Base-by-base conservation (phyloP, 2,888 invertebrate genomes). In the Prosapia bicincta region DNA sequence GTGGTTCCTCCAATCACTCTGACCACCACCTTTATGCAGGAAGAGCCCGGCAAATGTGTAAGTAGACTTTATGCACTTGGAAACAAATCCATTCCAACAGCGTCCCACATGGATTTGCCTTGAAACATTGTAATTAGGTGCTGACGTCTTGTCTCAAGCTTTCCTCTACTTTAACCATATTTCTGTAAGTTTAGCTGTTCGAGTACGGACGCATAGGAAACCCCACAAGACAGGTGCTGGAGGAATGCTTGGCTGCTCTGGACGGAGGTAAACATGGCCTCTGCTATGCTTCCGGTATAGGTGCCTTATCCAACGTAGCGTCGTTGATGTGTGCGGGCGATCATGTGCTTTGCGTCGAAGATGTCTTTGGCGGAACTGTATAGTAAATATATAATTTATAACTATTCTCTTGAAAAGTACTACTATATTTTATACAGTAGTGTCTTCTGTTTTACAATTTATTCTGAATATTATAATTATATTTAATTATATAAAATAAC, bases 181-280 rank as follows among this genome's bases (percentile, higher is more conserved):
- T 28, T 28, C 28, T 28, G 28, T 6, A 28, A 6, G 9, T 38
- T 38, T 38, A 81, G 81, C 93, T 93, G 69, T 98, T 88, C 85
- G 97, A 97, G 81, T 99, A 99, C 85, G 92, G 95, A 0, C 89
- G 99, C 83, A 94, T 95, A 83, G 97, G 97, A 38, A 99, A 99
- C 86, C 99, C 99, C 26, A 94, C 96, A 0, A 88, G 99, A 79
- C 91, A 93, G 80, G 92, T 93, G 25, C 86, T 99, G 76, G 98
- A 99, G 85, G 88, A 90, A 80, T 96, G 96, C 83, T 85, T 99
- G 66, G 98, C 99, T 1, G 89, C 95, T 0, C 85, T 99, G 76
- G 99, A 99, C 83, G 91, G 91, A 80, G 99, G 92, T 10, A 94
- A 96, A 85, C 88, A 95, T 85, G 95, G 92, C 79, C 82, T 94